Evolutionary conservation across 2,797 vertebrate genomes (phyloP).

Genomic region (Sebastes flavidus): DNA sequence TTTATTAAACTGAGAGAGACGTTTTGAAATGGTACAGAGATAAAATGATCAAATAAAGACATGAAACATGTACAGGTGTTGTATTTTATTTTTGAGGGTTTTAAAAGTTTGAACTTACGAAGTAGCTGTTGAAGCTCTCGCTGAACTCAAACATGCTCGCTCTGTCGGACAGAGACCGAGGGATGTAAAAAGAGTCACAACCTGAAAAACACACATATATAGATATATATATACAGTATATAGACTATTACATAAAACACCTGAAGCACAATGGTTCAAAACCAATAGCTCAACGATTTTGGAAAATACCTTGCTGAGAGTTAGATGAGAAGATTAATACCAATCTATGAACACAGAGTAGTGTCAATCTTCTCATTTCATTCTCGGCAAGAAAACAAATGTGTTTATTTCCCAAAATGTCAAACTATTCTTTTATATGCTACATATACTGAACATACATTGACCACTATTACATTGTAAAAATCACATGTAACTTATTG

Average conservation of each 20-base stretch:
- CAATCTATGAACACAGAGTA: no score
- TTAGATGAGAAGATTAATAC: no score
- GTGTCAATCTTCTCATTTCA: no score
- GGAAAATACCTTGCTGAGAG: no score
- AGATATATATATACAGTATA: not conserved
- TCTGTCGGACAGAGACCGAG: conserved; percentile 86
- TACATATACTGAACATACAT: no score
- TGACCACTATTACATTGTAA: no score
- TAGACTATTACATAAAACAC: not conserved
- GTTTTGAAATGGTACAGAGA: not conserved
- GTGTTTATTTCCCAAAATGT: no score
- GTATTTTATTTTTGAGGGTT: not conserved
- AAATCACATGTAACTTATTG: no score
- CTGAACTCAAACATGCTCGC: conserved; percentile 86
- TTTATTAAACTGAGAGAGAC: conserved; percentile 84
- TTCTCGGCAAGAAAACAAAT: no score
- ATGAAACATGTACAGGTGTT: not conserved
- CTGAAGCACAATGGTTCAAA: not conserved
- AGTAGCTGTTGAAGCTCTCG: conserved; percentile 91
- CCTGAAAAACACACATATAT: conserved; percentile 49
- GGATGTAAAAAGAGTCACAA: conserved; percentile 83
- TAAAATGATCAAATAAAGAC: not conserved
- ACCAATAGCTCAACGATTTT: not conserved
- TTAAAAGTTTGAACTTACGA: conserved; percentile 80
- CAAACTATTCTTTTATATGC: no score